Conservation (phyloP, 2,113 vertebrate genomes). For the Tachysurus fulvidraco region DNA sequence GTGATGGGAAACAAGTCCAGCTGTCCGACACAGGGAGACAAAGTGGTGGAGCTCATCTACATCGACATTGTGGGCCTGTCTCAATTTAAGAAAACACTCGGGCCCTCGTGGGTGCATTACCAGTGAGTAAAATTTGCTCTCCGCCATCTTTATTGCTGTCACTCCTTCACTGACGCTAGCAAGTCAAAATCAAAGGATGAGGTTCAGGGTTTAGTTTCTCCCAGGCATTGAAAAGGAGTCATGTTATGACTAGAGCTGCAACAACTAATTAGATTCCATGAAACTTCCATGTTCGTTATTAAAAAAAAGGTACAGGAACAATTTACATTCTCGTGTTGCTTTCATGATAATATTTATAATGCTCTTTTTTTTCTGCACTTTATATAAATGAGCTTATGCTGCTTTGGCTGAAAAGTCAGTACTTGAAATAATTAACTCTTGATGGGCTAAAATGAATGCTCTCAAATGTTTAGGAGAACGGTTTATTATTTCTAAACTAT, state of each 20-base stretch:
- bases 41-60: slow-evolving; percentile 97
- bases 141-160: neutral
- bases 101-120: slow-evolving; percentile 98
- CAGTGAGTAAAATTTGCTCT: slow-evolving; percentile 82
- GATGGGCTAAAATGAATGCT: neutral
- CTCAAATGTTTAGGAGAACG: neutral
- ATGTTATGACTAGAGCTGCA: neutral
- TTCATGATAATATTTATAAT: too few relatives aligned
- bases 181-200: neutral
- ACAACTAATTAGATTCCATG: too few relatives aligned
- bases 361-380: too few relatives aligned
- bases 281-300: too few relatives aligned
- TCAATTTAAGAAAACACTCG: slow-evolving; percentile 98
- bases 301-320: too few relatives aligned
- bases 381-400: neutral
- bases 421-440: too few relatives aligned
- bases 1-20: slow-evolving; percentile 98
- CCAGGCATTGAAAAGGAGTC: neutral
- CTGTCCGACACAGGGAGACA: slow-evolving; percentile 94
- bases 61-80: slow-evolving; percentile 98
- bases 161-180: neutral
- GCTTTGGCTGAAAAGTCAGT: neutral
- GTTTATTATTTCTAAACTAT: neutral
- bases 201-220: neutral
- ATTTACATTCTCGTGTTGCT: too few relatives aligned